Evolutionary conservation across 2,888 invertebrate genomes (phyloP).

Genomic region (Pherbina coryleti): DNA sequence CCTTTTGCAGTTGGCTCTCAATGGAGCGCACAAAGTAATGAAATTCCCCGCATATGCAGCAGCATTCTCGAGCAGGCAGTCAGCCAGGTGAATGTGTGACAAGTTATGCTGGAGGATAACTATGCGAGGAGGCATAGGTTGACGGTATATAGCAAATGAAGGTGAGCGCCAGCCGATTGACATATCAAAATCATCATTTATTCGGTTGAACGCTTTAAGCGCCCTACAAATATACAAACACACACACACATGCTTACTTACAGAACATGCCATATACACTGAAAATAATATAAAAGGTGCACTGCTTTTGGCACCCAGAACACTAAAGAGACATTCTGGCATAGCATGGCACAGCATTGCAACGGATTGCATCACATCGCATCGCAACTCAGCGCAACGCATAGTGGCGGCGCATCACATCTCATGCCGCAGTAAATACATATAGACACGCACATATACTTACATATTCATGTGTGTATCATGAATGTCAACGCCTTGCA

Average conservation of each 20-base stretch:
- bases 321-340: too few species aligned
- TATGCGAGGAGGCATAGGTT: not conserved
- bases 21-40: constrained; percentile 13
- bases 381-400: too few species aligned
- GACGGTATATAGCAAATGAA: not conserved
- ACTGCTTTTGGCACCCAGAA: too few species aligned
- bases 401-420: too few species aligned
- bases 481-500: too few species aligned
- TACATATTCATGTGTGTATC: too few species aligned
- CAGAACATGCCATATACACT: not conserved
- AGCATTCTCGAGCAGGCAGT: not conserved
- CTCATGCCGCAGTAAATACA: too few species aligned
- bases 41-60: constrained; percentile 3
- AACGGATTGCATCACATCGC: too few species aligned
- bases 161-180: not conserved
- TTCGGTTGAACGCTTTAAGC: constrained; percentile 23
- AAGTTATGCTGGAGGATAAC: not conserved
- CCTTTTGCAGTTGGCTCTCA: not conserved
- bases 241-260: not conserved
- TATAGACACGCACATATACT: too few species aligned
- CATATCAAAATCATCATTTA: constrained; percentile 29
- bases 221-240: not conserved
- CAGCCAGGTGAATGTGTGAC: not conserved
- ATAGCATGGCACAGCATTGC: too few species aligned
- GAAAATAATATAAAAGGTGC: not conserved